Conservation (phyloP, 2,113 vertebrate species). For the Accipiter cooperii region DNA sequence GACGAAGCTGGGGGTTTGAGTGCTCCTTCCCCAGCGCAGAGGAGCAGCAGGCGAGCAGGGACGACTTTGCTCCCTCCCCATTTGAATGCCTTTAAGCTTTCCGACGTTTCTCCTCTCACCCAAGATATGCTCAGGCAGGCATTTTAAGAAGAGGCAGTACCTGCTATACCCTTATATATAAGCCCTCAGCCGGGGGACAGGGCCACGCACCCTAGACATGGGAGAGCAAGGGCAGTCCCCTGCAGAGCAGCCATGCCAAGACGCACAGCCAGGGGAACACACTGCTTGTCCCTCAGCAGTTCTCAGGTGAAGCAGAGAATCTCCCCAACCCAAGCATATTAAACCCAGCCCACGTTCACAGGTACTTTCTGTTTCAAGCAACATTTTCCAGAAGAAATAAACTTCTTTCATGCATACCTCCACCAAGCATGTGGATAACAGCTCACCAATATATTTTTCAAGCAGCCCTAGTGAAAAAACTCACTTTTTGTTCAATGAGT, state of each 20-base stretch:
- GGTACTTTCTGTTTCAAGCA: not conserved
- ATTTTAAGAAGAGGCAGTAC: not conserved
- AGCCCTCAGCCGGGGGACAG: not conserved
- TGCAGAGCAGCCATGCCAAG: not conserved
- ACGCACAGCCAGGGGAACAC: rapidly evolving
- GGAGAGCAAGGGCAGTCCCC: not conserved
- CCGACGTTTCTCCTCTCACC: not conserved
- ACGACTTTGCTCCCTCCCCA: not conserved
- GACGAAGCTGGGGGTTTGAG: not conserved
- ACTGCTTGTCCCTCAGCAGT: not conserved
- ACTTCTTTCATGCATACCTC: not conserved
- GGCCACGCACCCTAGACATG: not conserved
- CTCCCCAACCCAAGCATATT: not conserved
- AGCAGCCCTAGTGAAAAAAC: not conserved
- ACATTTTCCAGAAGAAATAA: not conserved
- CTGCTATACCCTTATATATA: not conserved
- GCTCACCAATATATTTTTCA: not conserved
- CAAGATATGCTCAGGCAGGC: not conserved
- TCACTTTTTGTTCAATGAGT: not conserved
- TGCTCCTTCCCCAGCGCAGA: not conserved
- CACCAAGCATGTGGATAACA: not conserved
- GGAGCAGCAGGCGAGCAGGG: not conserved
- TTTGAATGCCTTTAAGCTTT: not conserved
- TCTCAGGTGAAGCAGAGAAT: not conserved
- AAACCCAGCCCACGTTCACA: not conserved